phyloP scores from a whole-genome alignment of 2,888 invertebrate genomes.

The Acleris cristana region DNA sequence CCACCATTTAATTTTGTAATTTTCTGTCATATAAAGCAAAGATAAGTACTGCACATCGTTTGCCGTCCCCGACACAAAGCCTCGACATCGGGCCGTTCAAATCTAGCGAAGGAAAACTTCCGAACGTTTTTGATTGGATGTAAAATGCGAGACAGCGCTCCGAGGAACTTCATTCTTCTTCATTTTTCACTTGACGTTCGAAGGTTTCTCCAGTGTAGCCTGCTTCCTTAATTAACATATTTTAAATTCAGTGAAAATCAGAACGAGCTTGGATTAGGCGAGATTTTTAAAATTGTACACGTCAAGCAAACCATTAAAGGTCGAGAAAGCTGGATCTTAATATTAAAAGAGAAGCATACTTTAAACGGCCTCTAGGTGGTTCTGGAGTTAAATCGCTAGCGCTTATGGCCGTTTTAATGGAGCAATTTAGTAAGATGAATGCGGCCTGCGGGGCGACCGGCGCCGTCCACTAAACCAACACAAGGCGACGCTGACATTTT shows the following conservation, averaged over 20 bases:
- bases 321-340: constrained; percentile 26
- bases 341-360: constrained; percentile 40
- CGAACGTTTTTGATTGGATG: constrained; percentile 39
- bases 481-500: constrained; percentile 27
- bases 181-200: constrained; percentile 34
- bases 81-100: constrained; percentile 22
- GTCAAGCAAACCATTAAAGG: too few species aligned
- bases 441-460: constrained; percentile 54
- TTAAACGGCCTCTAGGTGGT: constrained; percentile 41
- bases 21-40: constrained; percentile 31
- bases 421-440: constrained; percentile 69
- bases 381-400: constrained; percentile 52
- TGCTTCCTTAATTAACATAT: constrained; percentile 15
- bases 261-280: background rate
- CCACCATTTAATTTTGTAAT: constrained; percentile 29
- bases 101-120: constrained; percentile 35
- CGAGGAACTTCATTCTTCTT: constrained; percentile 38
- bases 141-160: constrained; percentile 38
- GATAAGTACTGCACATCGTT: constrained; percentile 28
- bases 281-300: background rate
- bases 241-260: constrained; percentile 13
- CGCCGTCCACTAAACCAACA: constrained; percentile 41
- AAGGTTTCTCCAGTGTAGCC: constrained; percentile 20
- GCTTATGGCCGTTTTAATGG: constrained; percentile 68
- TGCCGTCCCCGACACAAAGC: constrained; percentile 24